Evolutionary conservation across 1,140 invertebrate species (phyloP), one percentile per base, ranked within the genome.

Genomic region (Alviniconcha marisindica): DNA sequence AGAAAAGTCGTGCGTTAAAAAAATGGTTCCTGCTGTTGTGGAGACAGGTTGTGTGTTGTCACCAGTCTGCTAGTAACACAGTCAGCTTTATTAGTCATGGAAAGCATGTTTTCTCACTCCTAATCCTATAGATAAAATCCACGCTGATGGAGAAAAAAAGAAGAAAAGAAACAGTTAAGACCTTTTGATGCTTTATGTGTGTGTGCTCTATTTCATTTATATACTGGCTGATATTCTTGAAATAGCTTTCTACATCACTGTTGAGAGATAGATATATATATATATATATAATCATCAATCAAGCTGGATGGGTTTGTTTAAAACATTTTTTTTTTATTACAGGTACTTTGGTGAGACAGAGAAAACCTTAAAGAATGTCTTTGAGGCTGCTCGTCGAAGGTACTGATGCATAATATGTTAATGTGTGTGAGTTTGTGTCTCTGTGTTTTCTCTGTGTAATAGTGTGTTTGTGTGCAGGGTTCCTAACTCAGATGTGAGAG

Each of bases 331-430:
- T 4, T 12, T 77, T n/a, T 31, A 38, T 77, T 89, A 42, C 79
- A 92, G 91, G 80, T 92, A 87, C 87, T 95, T 95, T 88, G 95
- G 95, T 21, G 96, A 96, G 93, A 95, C 96, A 3, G 96, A 97
- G 93, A 92, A 94, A 40, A 95, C 94, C 56, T 93, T 97, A 82
- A 94, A 93, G 86, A 93, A 93, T 63, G 91, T 96, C 28, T 97
- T 97, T 92, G 90, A 95, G 33, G 94, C 95, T 87, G 97, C 96
- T 4, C 94, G 95, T 82, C 89, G 94, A 79, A 91, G 87, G 92
- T 93, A 88, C 80, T 77, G 42, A 5, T 12, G 31, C 4, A 5
- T 73, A n/a, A n/a, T n/a, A n/a, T n/a, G n/a, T n/a, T n/a, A n/a
- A 33, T 73, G 31, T 73, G 69, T 0, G 69, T 31, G 69, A 5